phyloP scores from a whole-genome alignment of 2,888 invertebrate genomes.

The Hoplodrina blanda region DNA sequence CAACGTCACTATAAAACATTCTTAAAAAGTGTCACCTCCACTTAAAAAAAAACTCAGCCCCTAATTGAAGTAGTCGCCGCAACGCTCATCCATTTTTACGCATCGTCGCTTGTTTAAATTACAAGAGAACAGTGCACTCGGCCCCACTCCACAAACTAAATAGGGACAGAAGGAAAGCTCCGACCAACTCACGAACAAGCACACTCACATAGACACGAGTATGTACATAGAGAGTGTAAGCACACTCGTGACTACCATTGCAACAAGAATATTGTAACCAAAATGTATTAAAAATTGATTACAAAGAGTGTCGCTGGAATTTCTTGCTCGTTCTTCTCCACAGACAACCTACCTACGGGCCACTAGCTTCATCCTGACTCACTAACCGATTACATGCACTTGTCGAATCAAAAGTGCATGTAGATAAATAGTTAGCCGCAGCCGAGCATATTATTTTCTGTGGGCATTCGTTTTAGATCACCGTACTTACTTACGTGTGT shows the following conservation, averaged over 20 bases:
- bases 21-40: slow-evolving; percentile 51
- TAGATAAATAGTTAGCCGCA: too few relatives aligned
- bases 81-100: slow-evolving; percentile 82
- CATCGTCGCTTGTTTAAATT: slow-evolving; percentile 84
- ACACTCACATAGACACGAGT: not conserved
- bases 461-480: not conserved
- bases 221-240: not conserved
- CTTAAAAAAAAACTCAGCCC: slow-evolving; percentile 63
- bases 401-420: too few relatives aligned
- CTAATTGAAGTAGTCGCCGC: slow-evolving; percentile 74
- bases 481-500: not conserved
- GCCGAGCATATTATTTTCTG: too few relatives aligned
- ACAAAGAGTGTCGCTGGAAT: too few relatives aligned
- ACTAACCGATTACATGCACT: too few relatives aligned
- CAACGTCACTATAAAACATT: slow-evolving; percentile 26
- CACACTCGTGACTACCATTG: not conserved
- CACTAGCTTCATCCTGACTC: too few relatives aligned
- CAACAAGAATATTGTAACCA: too few relatives aligned
- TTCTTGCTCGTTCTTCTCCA: too few relatives aligned
- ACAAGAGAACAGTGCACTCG: slow-evolving; percentile 76
- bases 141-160: slow-evolving; percentile 44
- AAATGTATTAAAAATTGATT: too few relatives aligned
- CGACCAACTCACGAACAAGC: too few relatives aligned
- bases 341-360: too few relatives aligned
- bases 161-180: not conserved